phyloP scores from a whole-genome alignment of 2,888 invertebrate species.

The Spicauda simplicius region DNA sequence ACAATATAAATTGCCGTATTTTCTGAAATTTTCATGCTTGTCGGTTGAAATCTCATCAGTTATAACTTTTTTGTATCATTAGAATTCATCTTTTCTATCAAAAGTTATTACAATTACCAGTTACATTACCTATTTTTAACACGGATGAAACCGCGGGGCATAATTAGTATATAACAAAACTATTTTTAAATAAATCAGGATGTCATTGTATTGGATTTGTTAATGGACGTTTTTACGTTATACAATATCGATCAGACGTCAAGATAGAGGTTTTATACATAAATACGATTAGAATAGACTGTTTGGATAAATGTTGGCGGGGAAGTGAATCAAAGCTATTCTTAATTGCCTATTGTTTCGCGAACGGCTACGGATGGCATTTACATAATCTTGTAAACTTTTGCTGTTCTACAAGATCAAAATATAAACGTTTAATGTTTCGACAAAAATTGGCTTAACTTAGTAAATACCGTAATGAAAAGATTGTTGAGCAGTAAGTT shows the following conservation, averaged over 20 bases:
- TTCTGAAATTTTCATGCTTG: too few relatives aligned
- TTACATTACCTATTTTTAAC: too few relatives aligned
- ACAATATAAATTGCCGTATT: too few relatives aligned
- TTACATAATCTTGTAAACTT: conserved; percentile 33
- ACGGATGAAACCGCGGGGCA: too few relatives aligned
- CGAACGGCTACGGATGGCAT: conserved; percentile 13
- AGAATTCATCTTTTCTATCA: too few relatives aligned
- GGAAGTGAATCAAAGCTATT: conserved; percentile 21
- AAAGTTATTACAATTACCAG: too few relatives aligned
- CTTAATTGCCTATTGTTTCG: conserved; percentile 21
- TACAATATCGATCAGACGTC: not conserved
- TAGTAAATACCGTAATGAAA: conserved; percentile 27
- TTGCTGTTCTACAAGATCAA: conserved; percentile 27
- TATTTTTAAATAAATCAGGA: not conserved
- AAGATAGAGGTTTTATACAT: not conserved
- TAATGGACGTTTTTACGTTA: not conserved
- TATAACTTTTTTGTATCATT: too few relatives aligned
- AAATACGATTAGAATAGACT: not conserved
- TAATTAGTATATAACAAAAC: not conserved
- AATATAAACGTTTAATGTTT: conserved; percentile 31
- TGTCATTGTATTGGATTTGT: not conserved
- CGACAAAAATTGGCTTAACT: conserved; percentile 28
- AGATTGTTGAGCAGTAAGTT: conserved; percentile 26
- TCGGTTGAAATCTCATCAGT: too few relatives aligned
- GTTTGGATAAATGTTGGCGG: conserved; percentile 12